Base-by-base conservation (phyloP, 2,888 invertebrate species). In the Diaperis boleti region DNA sequence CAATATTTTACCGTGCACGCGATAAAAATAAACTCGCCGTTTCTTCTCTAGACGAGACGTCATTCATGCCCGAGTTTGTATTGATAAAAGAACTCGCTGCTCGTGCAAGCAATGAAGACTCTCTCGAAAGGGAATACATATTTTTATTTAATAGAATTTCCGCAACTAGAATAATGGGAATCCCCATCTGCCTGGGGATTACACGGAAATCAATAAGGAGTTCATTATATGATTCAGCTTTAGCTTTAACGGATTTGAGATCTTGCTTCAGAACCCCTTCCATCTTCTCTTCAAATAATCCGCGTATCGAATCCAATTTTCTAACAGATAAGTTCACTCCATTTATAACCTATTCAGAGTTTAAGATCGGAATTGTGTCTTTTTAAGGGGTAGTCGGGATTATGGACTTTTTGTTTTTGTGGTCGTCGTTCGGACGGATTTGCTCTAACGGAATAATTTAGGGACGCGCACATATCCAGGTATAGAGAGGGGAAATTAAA, bases 301-400 rank as follows among this genome's bases (percentile, higher is more conserved):
- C 74, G 59, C 72, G 70, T 68, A 76, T 74, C 74, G 74, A 71
- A 78, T 75, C 73, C 76, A 77, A 77, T 77, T 75, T 77, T 76
- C 75, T 75, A 72, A 76, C 74, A 74, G 75, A 76, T 77, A 76
- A 75, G 75, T 76, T 75, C 76, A 74, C 75, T 69, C 73, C 74
- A 76, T 77, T 78, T 77, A 76, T 76, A 75, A 74, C 72, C 73
- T 63, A 74, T 75, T 75, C 75, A 72, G 67, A 69, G 61, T 67
- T 69, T 68, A 67, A 68, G 62, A 67, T 57, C 63, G 68, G 65
- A 64, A 66, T 69, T 68, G 66, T 68, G 67, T 62, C 66, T 68
- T 72, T 72, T 72, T 67, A 47, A 39, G 11, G 13, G 13, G 11
- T 33, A 33, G 14, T 44, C 18, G 10, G 13, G 22, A 39, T 22